Evolutionary conservation across 2,888 invertebrate genomes (phyloP).

Genomic region (Iselma pallidipennis): DNA sequence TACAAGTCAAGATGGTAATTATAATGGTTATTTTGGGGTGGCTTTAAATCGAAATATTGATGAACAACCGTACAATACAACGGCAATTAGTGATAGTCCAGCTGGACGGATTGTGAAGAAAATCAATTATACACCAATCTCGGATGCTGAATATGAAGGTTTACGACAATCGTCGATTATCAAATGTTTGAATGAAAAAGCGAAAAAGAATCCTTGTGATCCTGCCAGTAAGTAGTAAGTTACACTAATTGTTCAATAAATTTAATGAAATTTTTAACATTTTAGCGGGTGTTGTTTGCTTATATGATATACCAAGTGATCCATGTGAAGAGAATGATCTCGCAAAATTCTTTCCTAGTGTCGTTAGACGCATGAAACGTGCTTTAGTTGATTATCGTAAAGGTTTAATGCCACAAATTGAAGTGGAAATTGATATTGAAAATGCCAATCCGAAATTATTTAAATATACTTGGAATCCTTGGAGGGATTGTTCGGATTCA

Average conservation of each 20-base stretch:
- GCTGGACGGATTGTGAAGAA: slow-evolving; percentile 52
- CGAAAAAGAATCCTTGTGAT: slow-evolving; percentile 53
- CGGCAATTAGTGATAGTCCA: slow-evolving; percentile 52
- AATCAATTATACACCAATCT: slow-evolving; percentile 50
- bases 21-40: slow-evolving; percentile 56
- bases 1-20: slow-evolving; percentile 50
- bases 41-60: slow-evolving; percentile 50
- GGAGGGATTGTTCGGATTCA: slow-evolving; percentile 56
- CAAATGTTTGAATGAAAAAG: slow-evolving; percentile 48
- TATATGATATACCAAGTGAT: slow-evolving; percentile 77
- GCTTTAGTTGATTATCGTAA: slow-evolving; percentile 59
- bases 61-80: slow-evolving; percentile 53
- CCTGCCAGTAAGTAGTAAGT: slow-evolving; percentile 49
- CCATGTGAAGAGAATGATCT: slow-evolving; percentile 79
- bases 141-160: slow-evolving; percentile 48
- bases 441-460: slow-evolving; percentile 71
- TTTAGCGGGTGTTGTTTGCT: slow-evolving; percentile 65
- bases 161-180: slow-evolving; percentile 54
- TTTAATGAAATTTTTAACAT: slow-evolving; percentile 21
- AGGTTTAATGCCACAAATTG: slow-evolving; percentile 60
- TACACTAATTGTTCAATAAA: neutral
- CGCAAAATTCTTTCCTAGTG: slow-evolving; percentile 59
- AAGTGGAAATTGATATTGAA: slow-evolving; percentile 60
- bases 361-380: slow-evolving; percentile 58
- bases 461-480: slow-evolving; percentile 74